Evolutionary conservation across 2,113 vertebrate genomes (phyloP).

Genomic region (Passer montanus): DNA sequence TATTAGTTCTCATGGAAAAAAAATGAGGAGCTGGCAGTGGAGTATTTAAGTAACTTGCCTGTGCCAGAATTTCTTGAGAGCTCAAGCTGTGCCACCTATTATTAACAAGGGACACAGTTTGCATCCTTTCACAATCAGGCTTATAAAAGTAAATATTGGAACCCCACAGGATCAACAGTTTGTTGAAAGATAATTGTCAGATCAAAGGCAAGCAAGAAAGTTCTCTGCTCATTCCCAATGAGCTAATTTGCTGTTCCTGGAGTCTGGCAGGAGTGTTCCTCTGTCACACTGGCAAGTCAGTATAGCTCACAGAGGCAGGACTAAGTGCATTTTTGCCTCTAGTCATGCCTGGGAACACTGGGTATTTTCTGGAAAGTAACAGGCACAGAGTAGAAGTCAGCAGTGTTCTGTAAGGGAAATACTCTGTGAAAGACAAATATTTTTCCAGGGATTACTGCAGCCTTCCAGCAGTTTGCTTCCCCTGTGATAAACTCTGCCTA

Average conservation of each 20-base stretch:
- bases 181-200: constrained; percentile 1
- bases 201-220: neutral
- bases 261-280: neutral
- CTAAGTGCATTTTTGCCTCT: neutral
- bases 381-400: neutral
- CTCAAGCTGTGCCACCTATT: constrained; percentile 32
- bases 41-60: neutral
- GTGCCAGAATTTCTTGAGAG: constrained; percentile 23
- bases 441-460: constrained; percentile 17
- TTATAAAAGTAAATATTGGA: constrained; percentile 37
- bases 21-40: neutral
- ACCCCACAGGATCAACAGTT: constrained; percentile 7
- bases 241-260: neutral
- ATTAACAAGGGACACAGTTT: constrained; percentile 25
- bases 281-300: neutral
- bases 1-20: neutral
- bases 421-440: neutral
- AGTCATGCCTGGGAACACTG: neutral
- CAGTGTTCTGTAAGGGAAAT: neutral
- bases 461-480: neutral
- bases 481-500: neutral
- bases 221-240: neutral
- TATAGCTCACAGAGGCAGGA: neutral
- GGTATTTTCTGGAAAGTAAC: neutral
- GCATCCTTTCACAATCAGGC: neutral